Conservation (phyloP, 1,140 invertebrate genomes). For the Dermatophagoides farinae region DNA sequence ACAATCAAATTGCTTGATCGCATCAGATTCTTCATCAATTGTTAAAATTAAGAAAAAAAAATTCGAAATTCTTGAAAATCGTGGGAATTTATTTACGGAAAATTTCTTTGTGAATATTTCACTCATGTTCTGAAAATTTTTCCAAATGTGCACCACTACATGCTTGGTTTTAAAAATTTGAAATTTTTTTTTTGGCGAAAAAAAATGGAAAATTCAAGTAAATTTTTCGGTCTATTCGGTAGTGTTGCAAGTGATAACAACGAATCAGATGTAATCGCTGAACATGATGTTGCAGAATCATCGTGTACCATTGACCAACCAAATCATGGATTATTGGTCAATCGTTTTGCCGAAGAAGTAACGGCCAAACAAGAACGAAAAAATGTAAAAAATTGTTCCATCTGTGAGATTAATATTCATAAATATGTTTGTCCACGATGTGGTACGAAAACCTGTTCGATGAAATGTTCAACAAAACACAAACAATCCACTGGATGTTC, state of each 20-base stretch:
- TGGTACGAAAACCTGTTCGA: conserved; percentile 6
- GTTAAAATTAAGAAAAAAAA: background rate
- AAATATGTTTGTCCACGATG: conserved; percentile 15
- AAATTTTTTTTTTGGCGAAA: background rate
- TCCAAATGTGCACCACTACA: background rate
- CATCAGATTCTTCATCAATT: background rate
- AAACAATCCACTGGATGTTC: conserved; percentile 2
- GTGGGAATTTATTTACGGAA: background rate
- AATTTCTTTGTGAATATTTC: background rate
- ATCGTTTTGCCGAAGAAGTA: background rate
- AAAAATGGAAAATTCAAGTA: background rate
- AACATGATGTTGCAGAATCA: background rate
- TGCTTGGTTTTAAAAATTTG: no score
- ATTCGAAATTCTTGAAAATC: background rate
- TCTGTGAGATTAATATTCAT: background rate
- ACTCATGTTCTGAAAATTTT: background rate
- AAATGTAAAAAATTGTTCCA: conserved; percentile 1
- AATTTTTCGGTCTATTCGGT: conserved; percentile 2
- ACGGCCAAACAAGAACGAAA: background rate
- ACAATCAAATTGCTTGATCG: no score
- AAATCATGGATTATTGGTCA: background rate
- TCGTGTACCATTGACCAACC: background rate
- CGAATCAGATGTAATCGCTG: background rate
- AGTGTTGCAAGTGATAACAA: background rate
- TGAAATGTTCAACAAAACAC: conserved; percentile 3